Base-by-base conservation (phyloP, 2,888 invertebrate genomes). In the Drosophila pseudotalamancana region DNA sequence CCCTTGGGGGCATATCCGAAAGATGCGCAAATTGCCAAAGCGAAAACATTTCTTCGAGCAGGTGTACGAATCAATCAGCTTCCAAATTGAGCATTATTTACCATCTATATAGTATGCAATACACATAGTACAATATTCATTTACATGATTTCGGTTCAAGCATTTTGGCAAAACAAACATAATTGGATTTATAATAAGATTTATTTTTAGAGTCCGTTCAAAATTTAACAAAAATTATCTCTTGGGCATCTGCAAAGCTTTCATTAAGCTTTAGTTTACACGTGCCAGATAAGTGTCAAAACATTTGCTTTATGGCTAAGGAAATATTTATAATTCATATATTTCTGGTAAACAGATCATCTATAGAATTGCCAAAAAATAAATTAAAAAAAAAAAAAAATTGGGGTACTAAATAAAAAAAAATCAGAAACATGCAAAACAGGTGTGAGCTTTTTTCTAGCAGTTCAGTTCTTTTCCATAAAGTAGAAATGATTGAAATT, bases 11-110 rank as follows among this genome's bases (percentile, higher is more conserved):
- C 21, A 32, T 14, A 8, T 21, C 25, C 6, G 39, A 16, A 23
- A 43, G 25, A 25, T 48, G 60, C 60, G 60, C 60, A 49, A 57
- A n/a, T n/a, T n/a, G n/a, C n/a, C n/a, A n/a, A n/a, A n/a, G n/a
- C n/a, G n/a, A n/a, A 57, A 72, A 77, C 69, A 77, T 77, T 77
- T 74, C 56, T 40, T 19, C 55, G 40, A 77, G 75, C 79, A 80
- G 84, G 75, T 80, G 79, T 53, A 72, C 64, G 39, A 72, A 72
- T 72, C 71, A 63, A 72, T 72, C 71, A 72, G 68, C 35, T 64
- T 72, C 73, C 71, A 72, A 72, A 72, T 72, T 49, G 55, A 69
- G 51, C 69, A 72, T 72, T 72, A 66, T 67, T 72, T 61, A 45
- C 23, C 62, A 55, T 51, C 60, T 14, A n/a, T 2, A 32, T 9